These are phyloP conservation scores for Drosophila mayri DNA, from an alignment of 1,140 invertebrate species.

Conservation along the genomic window DNA sequence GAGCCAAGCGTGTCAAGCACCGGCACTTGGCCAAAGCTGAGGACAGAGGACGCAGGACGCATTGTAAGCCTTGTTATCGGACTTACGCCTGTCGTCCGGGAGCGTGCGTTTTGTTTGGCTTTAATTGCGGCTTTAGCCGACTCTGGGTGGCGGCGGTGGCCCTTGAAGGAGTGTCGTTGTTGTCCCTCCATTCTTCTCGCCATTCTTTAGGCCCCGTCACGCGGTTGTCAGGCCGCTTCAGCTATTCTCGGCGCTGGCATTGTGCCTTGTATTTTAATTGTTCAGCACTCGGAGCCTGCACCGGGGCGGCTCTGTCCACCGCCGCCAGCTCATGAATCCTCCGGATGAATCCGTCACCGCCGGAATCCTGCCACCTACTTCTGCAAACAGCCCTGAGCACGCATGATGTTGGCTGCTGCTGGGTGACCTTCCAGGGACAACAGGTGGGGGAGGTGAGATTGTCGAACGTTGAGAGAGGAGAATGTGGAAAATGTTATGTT, in stretches of 20 bases:
- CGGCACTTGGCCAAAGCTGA: constrained; percentile 10
- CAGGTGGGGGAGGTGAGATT: constrained; percentile 24
- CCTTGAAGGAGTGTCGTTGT: constrained; percentile 44
- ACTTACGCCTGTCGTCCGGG: constrained; percentile 14
- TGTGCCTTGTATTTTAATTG: constrained; percentile 49
- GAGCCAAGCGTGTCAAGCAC: constrained; percentile 43
- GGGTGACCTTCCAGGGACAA: constrained; percentile 33
- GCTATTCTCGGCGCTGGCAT: constrained; percentile 64
- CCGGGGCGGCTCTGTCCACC: constrained; percentile 6
- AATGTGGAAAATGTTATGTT: background rate
- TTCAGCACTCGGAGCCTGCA: constrained; percentile 34
- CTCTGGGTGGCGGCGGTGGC: constrained; percentile 12
- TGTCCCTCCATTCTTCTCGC: constrained; percentile 34
- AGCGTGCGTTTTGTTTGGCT: constrained; percentile 45
- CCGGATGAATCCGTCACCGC: background rate
- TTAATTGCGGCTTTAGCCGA: constrained; percentile 49
- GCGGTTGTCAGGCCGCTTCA: constrained; percentile 44
- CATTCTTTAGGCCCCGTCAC: constrained; percentile 34
- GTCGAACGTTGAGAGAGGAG: background rate
- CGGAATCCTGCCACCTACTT: constrained; percentile 10
- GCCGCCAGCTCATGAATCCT: constrained; percentile 3
- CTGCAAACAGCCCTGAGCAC: constrained; percentile 31
- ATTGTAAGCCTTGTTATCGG: constrained; percentile 35
- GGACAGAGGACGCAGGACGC: constrained; percentile 9
- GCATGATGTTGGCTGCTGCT: constrained; percentile 1